These are phyloP conservation scores for Subacronicta megacephala DNA, from an alignment of 2,888 invertebrate species.

Conservation along the genomic window DNA sequence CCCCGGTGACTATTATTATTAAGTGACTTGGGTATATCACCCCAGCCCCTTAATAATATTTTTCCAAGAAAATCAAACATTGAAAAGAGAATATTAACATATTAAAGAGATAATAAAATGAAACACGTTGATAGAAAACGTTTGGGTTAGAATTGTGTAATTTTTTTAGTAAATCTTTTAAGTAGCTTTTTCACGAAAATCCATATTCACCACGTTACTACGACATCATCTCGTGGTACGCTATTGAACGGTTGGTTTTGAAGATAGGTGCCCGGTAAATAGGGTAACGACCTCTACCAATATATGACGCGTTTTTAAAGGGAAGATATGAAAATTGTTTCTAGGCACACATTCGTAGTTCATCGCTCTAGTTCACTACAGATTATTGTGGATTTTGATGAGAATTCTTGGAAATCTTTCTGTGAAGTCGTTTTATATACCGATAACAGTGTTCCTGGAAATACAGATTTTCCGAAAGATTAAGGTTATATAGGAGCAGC, in stretches of 20 bases:
- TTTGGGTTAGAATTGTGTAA: no score
- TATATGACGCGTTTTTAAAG: conserved; percentile 49
- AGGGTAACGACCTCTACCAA: conserved; percentile 45
- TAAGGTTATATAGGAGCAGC: background rate
- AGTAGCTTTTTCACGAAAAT: background rate
- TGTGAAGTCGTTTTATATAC: conserved; percentile 25
- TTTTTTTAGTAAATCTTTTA: no score
- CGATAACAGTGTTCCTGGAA: conserved; percentile 15
- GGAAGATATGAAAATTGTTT: conserved; percentile 50
- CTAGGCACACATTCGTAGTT: conserved; percentile 41
- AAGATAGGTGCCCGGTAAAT: conserved; percentile 61
- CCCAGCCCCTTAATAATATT: no score
- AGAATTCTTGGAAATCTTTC: conserved; percentile 34
- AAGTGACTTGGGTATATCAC: no score
- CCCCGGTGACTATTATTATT: no score
- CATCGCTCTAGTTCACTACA: conserved; percentile 18
- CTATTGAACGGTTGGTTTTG: conserved; percentile 59
- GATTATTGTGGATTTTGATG: conserved; percentile 50
- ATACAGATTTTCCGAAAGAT: conserved; percentile 15
- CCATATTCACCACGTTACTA: background rate
- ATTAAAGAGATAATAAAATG: no score
- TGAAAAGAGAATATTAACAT: no score
- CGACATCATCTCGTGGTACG: conserved; percentile 43
- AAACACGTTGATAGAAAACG: no score
- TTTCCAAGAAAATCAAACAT: no score